phyloP scores from a whole-genome alignment of 2,797 vertebrate genomes.

The Melanotaenia maccullochi region DNA sequence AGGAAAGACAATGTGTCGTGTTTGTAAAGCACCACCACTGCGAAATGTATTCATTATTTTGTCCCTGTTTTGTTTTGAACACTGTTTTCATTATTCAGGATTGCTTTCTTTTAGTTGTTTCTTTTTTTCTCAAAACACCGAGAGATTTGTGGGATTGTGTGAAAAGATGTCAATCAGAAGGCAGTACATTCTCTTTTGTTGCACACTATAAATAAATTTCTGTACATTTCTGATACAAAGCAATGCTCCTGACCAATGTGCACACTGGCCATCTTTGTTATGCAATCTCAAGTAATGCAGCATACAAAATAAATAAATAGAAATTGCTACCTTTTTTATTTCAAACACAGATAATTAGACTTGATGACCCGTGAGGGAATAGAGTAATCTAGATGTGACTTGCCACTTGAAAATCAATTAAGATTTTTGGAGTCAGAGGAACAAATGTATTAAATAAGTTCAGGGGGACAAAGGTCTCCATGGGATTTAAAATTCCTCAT shows the following conservation, averaged over 20 bases:
- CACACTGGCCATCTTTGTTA: constrained; percentile 70
- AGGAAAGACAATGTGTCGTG: constrained; percentile 51
- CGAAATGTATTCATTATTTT: constrained; percentile 80
- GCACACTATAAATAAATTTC: constrained; percentile 86
- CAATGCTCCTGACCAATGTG: constrained; percentile 75
- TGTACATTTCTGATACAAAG: constrained; percentile 79
- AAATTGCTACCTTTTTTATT: constrained; percentile 10
- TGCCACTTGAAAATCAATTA: constrained; percentile 81
- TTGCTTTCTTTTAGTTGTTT: constrained; percentile 58
- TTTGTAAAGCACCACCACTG: constrained; percentile 58
- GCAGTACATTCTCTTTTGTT: constrained; percentile 54
- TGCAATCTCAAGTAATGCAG: constrained; percentile 15
- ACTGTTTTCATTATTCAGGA: constrained; percentile 68
- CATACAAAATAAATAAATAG: background rate
- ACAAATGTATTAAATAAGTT: constrained; percentile 70
- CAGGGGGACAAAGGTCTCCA: constrained; percentile 57
- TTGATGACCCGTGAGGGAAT: constrained; percentile 64
- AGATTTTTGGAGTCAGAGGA: constrained; percentile 55
- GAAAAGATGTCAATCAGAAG: constrained; percentile 62
- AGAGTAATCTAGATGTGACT: constrained; percentile 69
- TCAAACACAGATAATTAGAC: constrained; percentile 51
- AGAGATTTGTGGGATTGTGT: constrained; percentile 74
- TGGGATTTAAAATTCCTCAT: constrained; percentile 58
- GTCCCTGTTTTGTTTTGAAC: constrained; percentile 73
- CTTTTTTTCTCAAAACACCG: constrained; percentile 57